Evolutionary conservation across 2,888 invertebrate genomes (phyloP).

Genomic region (Tigriopus californicus): DNA sequence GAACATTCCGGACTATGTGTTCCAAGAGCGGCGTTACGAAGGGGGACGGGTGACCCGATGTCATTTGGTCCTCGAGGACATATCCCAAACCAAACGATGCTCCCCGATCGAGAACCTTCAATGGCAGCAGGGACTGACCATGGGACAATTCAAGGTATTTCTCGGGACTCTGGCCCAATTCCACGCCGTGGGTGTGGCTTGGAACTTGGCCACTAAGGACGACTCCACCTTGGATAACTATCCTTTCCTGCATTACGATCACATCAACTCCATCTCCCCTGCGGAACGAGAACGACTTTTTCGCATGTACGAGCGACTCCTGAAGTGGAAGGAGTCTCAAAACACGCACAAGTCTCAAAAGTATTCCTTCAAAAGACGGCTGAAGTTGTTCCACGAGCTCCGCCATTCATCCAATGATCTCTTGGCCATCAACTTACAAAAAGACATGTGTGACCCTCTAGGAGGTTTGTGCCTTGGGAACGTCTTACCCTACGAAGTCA

Average conservation of each 20-base stretch:
- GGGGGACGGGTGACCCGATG: neutral
- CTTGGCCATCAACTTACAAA: neutral
- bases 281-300: neutral
- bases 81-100: slow-evolving; percentile 2
- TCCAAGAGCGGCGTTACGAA: neutral
- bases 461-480: slow-evolving; percentile 4
- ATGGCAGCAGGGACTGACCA: neutral
- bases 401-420: neutral
- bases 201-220: neutral
- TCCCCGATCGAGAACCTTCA: neutral
- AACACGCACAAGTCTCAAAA: neutral
- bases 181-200: slow-evolving; percentile 13
- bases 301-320: neutral
- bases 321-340: neutral
- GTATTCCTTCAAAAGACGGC: neutral
- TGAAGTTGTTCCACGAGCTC: neutral
- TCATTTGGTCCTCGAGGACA: slow-evolving; percentile 4
- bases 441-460: neutral
- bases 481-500: neutral
- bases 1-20: slow-evolving; percentile 8
- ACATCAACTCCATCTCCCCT: neutral
- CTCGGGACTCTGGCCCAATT: slow-evolving; percentile 13
- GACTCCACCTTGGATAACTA: slow-evolving; percentile 4
- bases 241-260: neutral
- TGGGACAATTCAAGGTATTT: slow-evolving; percentile 5